Conservation (phyloP, 2,113 vertebrate species). For the Camelus bactrianus region DNA sequence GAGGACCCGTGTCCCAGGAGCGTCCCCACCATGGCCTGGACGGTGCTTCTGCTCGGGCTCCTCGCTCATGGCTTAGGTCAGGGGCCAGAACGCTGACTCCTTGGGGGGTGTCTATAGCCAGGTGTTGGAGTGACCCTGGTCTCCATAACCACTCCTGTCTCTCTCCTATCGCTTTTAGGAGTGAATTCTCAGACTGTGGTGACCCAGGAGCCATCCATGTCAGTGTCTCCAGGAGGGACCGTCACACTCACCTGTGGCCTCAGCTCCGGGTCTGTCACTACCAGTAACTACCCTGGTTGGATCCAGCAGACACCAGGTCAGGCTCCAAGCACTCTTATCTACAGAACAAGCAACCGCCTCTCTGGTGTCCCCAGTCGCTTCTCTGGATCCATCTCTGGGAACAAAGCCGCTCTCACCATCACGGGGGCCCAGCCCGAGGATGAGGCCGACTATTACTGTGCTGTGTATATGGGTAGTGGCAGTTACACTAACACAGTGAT, state of each 20-base stretch:
- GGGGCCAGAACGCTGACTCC: too few relatives aligned
- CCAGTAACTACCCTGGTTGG: neutral
- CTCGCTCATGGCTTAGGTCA: too few relatives aligned
- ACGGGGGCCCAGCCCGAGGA: neutral
- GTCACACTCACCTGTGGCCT: neutral
- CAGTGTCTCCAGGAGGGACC: neutral
- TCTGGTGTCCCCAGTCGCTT: neutral
- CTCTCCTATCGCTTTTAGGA: too few relatives aligned
- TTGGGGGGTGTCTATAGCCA: too few relatives aligned
- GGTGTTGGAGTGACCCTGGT: too few relatives aligned
- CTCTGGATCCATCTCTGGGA: neutral
- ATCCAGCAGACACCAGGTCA: neutral
- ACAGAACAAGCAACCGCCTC: neutral
- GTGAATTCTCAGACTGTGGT: too few relatives aligned
- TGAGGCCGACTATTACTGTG: neutral
- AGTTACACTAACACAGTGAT: neutral
- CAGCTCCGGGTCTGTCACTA: neutral
- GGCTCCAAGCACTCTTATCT: neutral
- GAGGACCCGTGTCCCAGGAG: too few relatives aligned
- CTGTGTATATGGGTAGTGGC: too few relatives aligned
- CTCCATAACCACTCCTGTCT: too few relatives aligned
- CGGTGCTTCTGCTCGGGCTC: too few relatives aligned
- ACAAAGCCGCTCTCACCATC: constrained; percentile 1
- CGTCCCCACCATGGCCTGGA: too few relatives aligned
- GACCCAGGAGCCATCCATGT: too few relatives aligned